phyloP scores from a whole-genome alignment of 2,888 invertebrate species.

The Bhutanitis thaidina region DNA sequence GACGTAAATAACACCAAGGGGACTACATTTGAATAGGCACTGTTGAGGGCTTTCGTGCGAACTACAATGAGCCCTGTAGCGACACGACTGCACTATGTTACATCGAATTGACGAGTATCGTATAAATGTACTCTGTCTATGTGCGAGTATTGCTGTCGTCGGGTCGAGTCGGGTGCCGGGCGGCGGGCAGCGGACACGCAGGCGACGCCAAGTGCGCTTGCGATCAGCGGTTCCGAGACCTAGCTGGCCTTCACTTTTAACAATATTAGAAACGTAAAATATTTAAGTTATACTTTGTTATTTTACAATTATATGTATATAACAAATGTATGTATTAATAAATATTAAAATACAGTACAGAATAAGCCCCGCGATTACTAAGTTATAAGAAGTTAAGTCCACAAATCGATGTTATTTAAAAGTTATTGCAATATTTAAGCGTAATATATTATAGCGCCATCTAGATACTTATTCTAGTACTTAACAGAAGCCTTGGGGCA shows the following conservation, averaged over 20 bases:
- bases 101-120: conserved; percentile 64
- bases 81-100: conserved; percentile 69
- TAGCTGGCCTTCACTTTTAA: background rate
- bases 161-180: background rate
- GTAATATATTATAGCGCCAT: conserved; percentile 1
- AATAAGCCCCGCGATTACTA: no score
- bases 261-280: background rate
- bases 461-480: conserved; percentile 1
- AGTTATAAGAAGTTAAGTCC: no score
- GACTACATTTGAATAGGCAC: conserved; percentile 79
- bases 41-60: conserved; percentile 71
- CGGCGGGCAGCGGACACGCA: conserved; percentile 11
- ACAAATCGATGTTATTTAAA: no score
- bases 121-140: no score
- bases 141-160: conserved; percentile 7
- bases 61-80: conserved; percentile 75
- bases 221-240: background rate
- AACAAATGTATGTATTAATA: no score
- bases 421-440: no score
- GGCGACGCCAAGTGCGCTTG: background rate
- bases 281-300: background rate
- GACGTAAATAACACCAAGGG: conserved; percentile 54
- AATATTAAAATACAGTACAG: no score
- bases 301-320: no score
- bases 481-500: background rate